phyloP scores from a whole-genome alignment of 2,888 invertebrate species.

The Nymphalis urticae region DNA sequence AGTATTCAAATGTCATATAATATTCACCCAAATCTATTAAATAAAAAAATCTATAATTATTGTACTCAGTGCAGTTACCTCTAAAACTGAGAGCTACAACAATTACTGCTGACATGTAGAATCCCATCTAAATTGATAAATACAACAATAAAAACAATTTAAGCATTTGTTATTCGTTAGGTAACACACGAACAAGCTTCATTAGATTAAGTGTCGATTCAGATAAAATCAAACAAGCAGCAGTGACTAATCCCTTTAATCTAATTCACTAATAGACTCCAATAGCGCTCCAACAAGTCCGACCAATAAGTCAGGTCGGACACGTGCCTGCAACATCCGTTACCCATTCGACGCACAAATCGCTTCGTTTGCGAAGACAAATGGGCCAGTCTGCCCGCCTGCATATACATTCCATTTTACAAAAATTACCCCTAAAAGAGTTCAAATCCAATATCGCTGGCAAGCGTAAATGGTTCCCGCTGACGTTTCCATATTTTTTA shows the following conservation, averaged over 20 bases:
- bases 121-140: neutral
- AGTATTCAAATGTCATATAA: too few species aligned
- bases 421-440: slow-evolving; percentile 70
- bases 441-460: slow-evolving; percentile 62
- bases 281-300: slow-evolving; percentile 65
- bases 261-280: slow-evolving; percentile 66
- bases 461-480: slow-evolving; percentile 43
- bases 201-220: slow-evolving; percentile 1
- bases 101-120: too few species aligned
- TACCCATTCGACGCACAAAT: slow-evolving; percentile 78
- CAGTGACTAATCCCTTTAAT: slow-evolving; percentile 41
- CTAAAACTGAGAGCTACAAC: too few species aligned
- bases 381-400: slow-evolving; percentile 66
- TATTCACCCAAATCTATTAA: too few species aligned
- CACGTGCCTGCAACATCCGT: slow-evolving; percentile 74
- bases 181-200: slow-evolving; percentile 17
- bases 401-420: slow-evolving; percentile 68
- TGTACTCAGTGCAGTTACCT: too few species aligned
- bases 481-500: slow-evolving; percentile 53
- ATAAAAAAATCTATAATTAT: too few species aligned
- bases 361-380: slow-evolving; percentile 80
- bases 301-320: slow-evolving; percentile 68
- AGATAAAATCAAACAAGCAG: slow-evolving; percentile 22
- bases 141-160: neutral
- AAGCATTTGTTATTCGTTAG: neutral